Conservation (phyloP, 2,113 vertebrate genomes). For the Lasiurus cinereus region DNA sequence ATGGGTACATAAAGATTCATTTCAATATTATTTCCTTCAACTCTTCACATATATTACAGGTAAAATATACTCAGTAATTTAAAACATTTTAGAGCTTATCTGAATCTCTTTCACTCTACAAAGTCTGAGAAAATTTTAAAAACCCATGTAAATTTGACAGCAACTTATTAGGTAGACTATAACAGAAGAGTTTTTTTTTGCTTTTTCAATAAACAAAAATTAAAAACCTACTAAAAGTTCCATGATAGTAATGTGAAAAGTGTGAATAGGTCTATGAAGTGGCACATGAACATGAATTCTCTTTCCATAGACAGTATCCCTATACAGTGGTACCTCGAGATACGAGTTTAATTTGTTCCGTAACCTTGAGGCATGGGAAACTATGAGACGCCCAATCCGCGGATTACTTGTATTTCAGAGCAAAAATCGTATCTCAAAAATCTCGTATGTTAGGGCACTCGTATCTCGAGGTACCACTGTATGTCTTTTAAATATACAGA, state of each 20-base stretch:
- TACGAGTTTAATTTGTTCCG: too few species aligned
- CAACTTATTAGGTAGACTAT: neutral
- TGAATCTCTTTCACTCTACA: conserved; percentile 16
- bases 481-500: conserved; percentile 22
- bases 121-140: neutral
- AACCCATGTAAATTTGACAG: neutral
- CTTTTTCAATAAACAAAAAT: conserved; percentile 34
- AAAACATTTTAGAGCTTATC: neutral
- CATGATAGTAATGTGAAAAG: neutral
- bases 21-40: conserved; percentile 34
- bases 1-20: neutral
- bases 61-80: neutral
- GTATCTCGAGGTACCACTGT: too few species aligned
- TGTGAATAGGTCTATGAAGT: neutral
- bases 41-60: neutral
- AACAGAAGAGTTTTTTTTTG: neutral
- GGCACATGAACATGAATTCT: neutral
- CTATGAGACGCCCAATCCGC: too few species aligned
- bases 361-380: too few species aligned
- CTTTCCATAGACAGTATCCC: neutral
- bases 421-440: too few species aligned
- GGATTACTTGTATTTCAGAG: too few species aligned
- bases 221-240: neutral
- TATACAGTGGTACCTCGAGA: too few species aligned
- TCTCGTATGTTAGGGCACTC: too few species aligned